phyloP scores from a whole-genome alignment of 2,888 invertebrate genomes.

The Lymantria dispar region DNA sequence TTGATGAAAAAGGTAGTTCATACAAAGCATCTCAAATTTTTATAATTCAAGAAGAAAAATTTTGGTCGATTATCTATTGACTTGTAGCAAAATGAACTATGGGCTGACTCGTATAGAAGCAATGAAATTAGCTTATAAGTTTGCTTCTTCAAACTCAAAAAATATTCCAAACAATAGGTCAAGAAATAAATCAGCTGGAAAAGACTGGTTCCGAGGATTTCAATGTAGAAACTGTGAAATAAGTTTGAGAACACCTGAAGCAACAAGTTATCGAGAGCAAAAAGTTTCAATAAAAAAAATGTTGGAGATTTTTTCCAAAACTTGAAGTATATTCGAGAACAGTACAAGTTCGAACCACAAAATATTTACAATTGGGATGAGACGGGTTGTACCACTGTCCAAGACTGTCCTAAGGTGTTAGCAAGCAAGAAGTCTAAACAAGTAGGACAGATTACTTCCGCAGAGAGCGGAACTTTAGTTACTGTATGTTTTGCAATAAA shows the following conservation, averaged over 20 bases:
- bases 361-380: constrained; percentile 13
- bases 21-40: background rate
- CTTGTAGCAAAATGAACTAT: background rate
- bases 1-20: background rate
- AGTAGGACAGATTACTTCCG: constrained; percentile 7
- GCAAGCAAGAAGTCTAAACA: constrained; percentile 10
- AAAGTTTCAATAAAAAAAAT: background rate
- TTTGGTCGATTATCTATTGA: background rate
- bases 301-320: background rate
- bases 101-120: background rate
- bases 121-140: background rate
- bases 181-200: background rate
- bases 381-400: constrained; percentile 11
- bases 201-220: background rate
- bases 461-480: constrained; percentile 3
- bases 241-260: constrained; percentile 11
- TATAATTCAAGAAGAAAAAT: background rate
- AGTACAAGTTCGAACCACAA: background rate
- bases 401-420: constrained; percentile 9
- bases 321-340: background rate
- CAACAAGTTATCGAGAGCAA: background rate
- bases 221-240: background rate
- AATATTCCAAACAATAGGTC: background rate
- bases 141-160: background rate
- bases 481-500: background rate